These are phyloP conservation scores for Bursaphelenchus mucronatus DNA, from an alignment of 1,140 invertebrate species.

Conservation along the genomic window DNA sequence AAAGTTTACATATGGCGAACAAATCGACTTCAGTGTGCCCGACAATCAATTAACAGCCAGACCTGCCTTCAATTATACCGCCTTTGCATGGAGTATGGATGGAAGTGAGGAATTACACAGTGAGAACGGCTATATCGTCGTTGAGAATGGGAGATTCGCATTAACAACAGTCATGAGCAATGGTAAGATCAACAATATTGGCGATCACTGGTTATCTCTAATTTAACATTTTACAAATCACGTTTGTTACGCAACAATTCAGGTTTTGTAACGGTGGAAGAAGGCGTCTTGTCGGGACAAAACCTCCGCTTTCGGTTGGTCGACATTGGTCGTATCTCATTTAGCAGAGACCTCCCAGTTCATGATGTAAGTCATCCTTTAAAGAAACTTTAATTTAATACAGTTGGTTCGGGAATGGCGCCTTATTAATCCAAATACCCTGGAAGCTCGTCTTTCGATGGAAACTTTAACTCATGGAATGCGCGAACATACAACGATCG, in stretches of 20 bases:
- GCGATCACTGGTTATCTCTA: too few species aligned
- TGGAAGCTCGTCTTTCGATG: slow-evolving; percentile 54
- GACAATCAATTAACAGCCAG: slow-evolving; percentile 38
- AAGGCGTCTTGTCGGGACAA: slow-evolving; percentile 30
- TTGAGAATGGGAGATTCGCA: slow-evolving; percentile 48
- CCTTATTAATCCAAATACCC: slow-evolving; percentile 39
- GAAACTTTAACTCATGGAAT: slow-evolving; percentile 54
- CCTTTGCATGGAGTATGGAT: slow-evolving; percentile 59
- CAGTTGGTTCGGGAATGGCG: slow-evolving; percentile 56
- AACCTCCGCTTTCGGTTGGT: slow-evolving; percentile 46
- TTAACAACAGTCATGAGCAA: slow-evolving; percentile 61
- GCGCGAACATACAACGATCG: slow-evolving; percentile 54
- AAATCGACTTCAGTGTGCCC: slow-evolving; percentile 52
- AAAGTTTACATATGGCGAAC: slow-evolving; percentile 58
- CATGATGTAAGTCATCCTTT: slow-evolving; percentile 51
- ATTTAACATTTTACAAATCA: slow-evolving; percentile 20
- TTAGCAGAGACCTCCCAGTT: slow-evolving; percentile 58
- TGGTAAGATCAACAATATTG: slow-evolving; percentile 26
- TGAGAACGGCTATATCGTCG: slow-evolving; percentile 57
- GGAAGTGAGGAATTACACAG: slow-evolving; percentile 57
- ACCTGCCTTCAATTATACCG: slow-evolving; percentile 59
- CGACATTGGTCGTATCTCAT: slow-evolving; percentile 59
- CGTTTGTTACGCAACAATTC: slow-evolving; percentile 20
- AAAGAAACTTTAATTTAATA: slow-evolving; percentile 21
- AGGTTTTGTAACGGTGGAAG: slow-evolving; percentile 60